Base-by-base conservation (phyloP, 23 tunicate species). In the Trididemnum clinides region DNA sequence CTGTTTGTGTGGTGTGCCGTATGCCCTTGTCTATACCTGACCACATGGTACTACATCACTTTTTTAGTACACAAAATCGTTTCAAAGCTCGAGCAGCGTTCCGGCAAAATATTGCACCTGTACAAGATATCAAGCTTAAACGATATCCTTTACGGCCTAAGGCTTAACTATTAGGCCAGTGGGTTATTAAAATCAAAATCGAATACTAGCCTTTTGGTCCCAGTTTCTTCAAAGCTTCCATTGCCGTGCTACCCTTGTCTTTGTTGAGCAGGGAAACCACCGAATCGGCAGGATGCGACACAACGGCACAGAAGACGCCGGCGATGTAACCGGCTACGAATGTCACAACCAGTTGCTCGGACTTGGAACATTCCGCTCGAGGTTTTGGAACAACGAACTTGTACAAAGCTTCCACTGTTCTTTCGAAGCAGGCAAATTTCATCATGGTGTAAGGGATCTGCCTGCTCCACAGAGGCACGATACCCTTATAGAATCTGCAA, bases 391-490 rank as follows among this genome's bases (percentile, higher is more conserved):
- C 97, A 73, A 85, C 94, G 58, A 44, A 76, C 64, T 86, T 88
- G 99, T 96, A 96, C 65, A 96, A 59, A 44, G 97, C 97, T 63
- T 96, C 99, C 15, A 96, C 99, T 0, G 99, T 96, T 50, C 97
- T 82, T 62, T 96, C 99, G 57, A 96, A 96, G 84, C 99, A 96
- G n/a, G 99, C 94, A 82, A 96, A 96, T 66, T 96, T 96, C 99
- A 96, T 96, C 99, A 96, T 96, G 22, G 99, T 96, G 93, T 96
- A 96, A 2, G 99, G 99, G 72, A 96, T 96, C 58, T 96, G 99
- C 34, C 99, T 72, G 51, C 82, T 28, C 99, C 99, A 96, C 37
- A 96, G 71, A 0, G 99, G 99, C 21, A 81, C 91, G 23, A 96
- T 39, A 15, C 99, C 99, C 76, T 89, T 88, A 95, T 88, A 92